Evolutionary conservation across 2,113 vertebrate genomes (phyloP), one percentile per base, ranked within the genome.

Genomic region (Perca schrenkii): DNA sequence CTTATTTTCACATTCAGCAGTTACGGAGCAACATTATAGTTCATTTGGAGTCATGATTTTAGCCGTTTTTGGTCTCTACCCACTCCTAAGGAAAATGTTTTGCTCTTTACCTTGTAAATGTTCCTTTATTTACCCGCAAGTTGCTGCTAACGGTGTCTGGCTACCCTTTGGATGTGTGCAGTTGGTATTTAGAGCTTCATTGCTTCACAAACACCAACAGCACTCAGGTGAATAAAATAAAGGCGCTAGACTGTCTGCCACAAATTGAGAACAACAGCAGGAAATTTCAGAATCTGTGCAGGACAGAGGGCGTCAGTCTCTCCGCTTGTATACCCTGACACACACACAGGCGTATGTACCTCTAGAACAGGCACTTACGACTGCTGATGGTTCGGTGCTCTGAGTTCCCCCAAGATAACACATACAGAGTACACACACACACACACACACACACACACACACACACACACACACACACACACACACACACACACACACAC

Each of bases 341-440:
- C 61, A 21, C 52, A 53, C 5, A 60, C 70, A 65, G 72, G 73
- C 70, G 63, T 56, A 1, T 74, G 75, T 17, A n/a, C 58, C 62
- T 85, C 28, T 40, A 52, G 36, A 69, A 11, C 25, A 54, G 36
- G 66, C 54, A 71, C 73, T 22, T 46, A 66, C 11, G 11, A 31
- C 64, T 63, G 40, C 36, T 79, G 67, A 82, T 84, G 74, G 40
- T 63, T 62, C 53, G 16, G 46, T 53, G 63, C 60, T 61, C 64
- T 34, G 52, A 80, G 22, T 17, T 22, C 14, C 34, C 49, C 43
- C 28, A 76, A 63, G 61, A 77, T 14, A 47, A 77, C 36, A 34
- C 67, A 88, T 68, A 52, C 57, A 69, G 8, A 69, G 8, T 40
- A 43, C n/a, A 70, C 52, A 46, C 40, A 49, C 64, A 13, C 53